Base-by-base conservation (phyloP, 2,888 invertebrate genomes). In the Plemyria rubiginata region DNA sequence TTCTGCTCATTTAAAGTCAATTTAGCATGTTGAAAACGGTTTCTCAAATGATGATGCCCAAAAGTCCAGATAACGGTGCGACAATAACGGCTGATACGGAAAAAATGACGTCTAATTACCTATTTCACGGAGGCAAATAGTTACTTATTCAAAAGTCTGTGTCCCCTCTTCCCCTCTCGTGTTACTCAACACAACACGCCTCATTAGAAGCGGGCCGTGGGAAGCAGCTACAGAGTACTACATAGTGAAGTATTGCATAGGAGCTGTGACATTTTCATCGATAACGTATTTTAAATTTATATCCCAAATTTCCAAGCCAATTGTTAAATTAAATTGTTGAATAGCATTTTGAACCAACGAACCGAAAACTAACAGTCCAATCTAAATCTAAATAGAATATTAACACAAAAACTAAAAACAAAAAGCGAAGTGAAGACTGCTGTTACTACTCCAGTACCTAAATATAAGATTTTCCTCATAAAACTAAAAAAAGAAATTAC, bases 171-270 rank as follows among this genome's bases (percentile, higher is more conserved):
- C 65, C 52, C 66, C 72, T 74, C 66, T 77, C 76, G 84, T 84
- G 84, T 86, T 84, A 83, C 86, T 86, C 87, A 86, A 87, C 84
- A 84, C 87, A 89, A 87, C 88, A 86, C 83, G 88, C 85, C 90
- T 91, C 90, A 90, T 91, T 91, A 91, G 88, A 85, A 87, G 80
- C 83, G 80, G 85, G 87, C 86, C 88, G 90, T 90, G 90, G 87
- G 90, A 90, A 89, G 82, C 79, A 75, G 74, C 78, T 71, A 74
- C 62, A 66, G 72, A 22, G 28, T n/a, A 43, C 8, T 29, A 55
- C 38, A 16, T 87, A 87, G 88, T 80, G 87, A 73, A 66, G 83
- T 62, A n/a, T n/a, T n/a, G 60, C 52, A 52, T n/a, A n/a, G n/a
- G 62, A 54, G 40, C 38, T 60, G 57, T 51, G 29, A 54, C 51